A percentile compares a stretch with the other conserved stretches of the same genome.
Conservation (phyloP, 92 coral and sea anemone species). For the Hydrozoanthus gracilis region DNA sequence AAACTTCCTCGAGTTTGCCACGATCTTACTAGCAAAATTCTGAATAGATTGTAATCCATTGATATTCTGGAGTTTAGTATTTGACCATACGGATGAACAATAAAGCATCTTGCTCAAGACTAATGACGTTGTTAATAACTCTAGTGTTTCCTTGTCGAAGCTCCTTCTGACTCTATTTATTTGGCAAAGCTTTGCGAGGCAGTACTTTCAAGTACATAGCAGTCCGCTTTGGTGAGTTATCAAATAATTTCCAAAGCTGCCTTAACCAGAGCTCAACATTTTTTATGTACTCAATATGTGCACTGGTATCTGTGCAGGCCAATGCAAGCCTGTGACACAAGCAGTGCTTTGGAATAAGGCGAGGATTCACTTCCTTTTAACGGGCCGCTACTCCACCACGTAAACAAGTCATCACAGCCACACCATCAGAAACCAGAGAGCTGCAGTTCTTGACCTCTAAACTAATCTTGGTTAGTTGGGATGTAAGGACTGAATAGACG, state of each 20-base stretch:
- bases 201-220: conserved; percentile 47
- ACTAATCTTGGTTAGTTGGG: conserved; percentile 32
- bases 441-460: conserved; percentile 45
- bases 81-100: no score
- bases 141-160: no score
- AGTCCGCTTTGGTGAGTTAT: conserved; percentile 54
- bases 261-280: conserved; percentile 57
- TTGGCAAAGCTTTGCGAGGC: no score
- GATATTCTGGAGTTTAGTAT: no score
- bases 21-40: no score
- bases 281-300: conserved; percentile 37
- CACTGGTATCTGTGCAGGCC: conserved; percentile 63
- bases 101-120: no score
- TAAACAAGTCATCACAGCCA: conserved; percentile 48
- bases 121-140: no score
- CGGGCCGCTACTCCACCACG: conserved; percentile 47
- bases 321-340: conserved; percentile 57
- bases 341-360: neutral
- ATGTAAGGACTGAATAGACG: conserved; percentile 36
- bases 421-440: conserved; percentile 52
- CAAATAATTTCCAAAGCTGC: conserved; percentile 54
- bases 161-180: no score
- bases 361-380: conserved; percentile 44
- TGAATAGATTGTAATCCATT: no score
- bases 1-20: no score